Evolutionary conservation across 2,797 vertebrate genomes (phyloP), one percentile per base, ranked within the genome.

Genomic region (Argentina silus): DNA sequence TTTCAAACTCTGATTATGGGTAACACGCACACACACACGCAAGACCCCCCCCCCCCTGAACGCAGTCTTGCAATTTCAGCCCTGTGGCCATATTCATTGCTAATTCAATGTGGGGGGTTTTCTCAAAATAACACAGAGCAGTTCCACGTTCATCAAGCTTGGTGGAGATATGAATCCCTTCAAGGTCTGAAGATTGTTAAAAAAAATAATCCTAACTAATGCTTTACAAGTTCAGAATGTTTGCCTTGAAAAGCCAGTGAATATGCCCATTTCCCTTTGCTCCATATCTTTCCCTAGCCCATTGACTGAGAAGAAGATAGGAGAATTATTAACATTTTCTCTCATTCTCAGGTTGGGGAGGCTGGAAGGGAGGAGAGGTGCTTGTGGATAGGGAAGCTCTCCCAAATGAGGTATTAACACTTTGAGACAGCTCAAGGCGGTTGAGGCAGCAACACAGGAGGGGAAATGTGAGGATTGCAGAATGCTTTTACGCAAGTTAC

Each of bases 1-100:
- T 88, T 89, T 82, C 73, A 81, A 77, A 80, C 75, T 72, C 51
- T 67, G 81, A 72, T 88, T 82, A 87, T 83, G 82, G 81, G 78
- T 82, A 87, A 86, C 67, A 69, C 48, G 27, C 3, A 61, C 61
- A 67, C 67, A 36, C 27, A 36, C 27, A 36, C 27, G n/a, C n/a
- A n/a, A n/a, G n/a, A n/a, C n/a, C n/a, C n/a, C n/a, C n/a, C n/a
- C n/a, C n/a, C n/a, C n/a, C n/a, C 44, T 68, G 45, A 76, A 67
- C 70, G 75, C 70, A 85, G 77, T 78, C 83, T 86, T 76, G 78
- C 55, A 27, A 65, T 75, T 69, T 66, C 63, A 67, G 73, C 70
- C 87, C 81, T 55, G 69, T 19, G 68, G 81, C 70, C 71, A 81
- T 70, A 78, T 78, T 66, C 72, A 68, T 77, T 23, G 3, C 76